phyloP scores from a whole-genome alignment of 2,113 vertebrate genomes.

The Myotis davidii region DNA sequence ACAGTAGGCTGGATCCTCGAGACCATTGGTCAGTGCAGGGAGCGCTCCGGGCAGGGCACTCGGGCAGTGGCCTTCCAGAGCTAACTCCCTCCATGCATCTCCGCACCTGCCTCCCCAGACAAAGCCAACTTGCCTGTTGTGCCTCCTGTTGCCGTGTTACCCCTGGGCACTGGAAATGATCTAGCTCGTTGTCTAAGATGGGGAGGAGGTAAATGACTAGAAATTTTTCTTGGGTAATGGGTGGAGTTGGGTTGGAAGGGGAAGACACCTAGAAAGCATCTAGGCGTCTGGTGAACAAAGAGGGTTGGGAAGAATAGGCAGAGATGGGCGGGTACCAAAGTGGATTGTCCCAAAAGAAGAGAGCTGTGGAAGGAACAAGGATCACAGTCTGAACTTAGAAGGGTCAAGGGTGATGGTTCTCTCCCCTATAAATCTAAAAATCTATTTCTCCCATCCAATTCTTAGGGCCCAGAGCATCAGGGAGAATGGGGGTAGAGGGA shows the following conservation, averaged over 20 bases:
- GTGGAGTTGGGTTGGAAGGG: neutral
- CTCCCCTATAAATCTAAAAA: neutral
- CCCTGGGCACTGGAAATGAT: slow-evolving; percentile 96
- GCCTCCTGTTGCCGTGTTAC: slow-evolving; percentile 94
- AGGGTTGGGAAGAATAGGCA: neutral
- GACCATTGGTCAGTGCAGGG: slow-evolving; percentile 89
- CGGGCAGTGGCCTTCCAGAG: neutral
- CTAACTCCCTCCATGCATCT: neutral
- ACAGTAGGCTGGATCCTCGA: slow-evolving; percentile 97
- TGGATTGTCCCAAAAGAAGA: neutral
- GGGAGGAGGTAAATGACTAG: slow-evolving; percentile 91
- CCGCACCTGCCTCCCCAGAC: slow-evolving; percentile 83
- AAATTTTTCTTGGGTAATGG: neutral
- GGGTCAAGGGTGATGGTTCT: neutral
- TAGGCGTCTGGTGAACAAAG: slow-evolving; percentile 9
- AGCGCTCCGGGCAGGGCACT: neutral
- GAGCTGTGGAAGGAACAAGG: neutral
- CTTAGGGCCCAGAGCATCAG: neutral
- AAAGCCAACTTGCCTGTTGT: slow-evolving; percentile 88
- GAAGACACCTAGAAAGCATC: neutral
- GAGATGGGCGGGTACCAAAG: neutral
- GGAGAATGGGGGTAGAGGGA: neutral
- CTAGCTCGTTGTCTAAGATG: slow-evolving; percentile 94
- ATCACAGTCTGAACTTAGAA: neutral
- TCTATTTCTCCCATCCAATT: neutral